Percentiles rank a stretch among this genome's conserved stretches.
Evolutionary conservation across 1,140 invertebrate species (phyloP).

Genomic region (Platyscapa corneri): DNA sequence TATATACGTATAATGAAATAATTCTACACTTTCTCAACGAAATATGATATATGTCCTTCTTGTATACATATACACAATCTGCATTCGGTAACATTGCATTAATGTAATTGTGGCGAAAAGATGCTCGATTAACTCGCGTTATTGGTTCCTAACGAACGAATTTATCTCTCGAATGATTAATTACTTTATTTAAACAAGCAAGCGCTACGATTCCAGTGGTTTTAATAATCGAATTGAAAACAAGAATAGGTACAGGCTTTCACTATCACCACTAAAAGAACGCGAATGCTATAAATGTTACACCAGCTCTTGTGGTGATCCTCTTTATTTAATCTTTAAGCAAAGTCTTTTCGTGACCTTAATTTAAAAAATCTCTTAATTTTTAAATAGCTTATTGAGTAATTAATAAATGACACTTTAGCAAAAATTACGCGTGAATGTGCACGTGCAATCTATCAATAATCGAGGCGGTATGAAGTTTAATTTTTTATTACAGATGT

Average conservation of each 20-base stretch:
- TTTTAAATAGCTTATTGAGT: not conserved
- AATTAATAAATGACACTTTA: not conserved
- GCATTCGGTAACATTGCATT: slow-evolving; percentile 37
- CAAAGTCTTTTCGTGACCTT: not conserved
- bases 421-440: not conserved
- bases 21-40: not conserved
- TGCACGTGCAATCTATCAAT: not conserved
- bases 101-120: slow-evolving; percentile 36
- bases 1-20: not conserved
- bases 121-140: not conserved
- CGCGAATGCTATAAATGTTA: not conserved
- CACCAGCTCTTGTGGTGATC: not conserved
- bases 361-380: not conserved
- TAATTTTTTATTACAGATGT: slow-evolving; percentile 3
- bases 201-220: slow-evolving; percentile 20
- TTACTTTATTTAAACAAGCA: slow-evolving; percentile 32
- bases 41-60: not conserved
- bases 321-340: slow-evolving; percentile 1
- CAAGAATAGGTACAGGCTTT: not conserved
- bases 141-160: not conserved
- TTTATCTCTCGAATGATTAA: slow-evolving; percentile 48
- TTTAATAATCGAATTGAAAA: slow-evolving; percentile 48
- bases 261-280: not conserved
- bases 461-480: not conserved
- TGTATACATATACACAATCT: not conserved